Evolutionary conservation across 2,888 invertebrate species (phyloP).

Genomic region (Polylopha cassiicola): DNA sequence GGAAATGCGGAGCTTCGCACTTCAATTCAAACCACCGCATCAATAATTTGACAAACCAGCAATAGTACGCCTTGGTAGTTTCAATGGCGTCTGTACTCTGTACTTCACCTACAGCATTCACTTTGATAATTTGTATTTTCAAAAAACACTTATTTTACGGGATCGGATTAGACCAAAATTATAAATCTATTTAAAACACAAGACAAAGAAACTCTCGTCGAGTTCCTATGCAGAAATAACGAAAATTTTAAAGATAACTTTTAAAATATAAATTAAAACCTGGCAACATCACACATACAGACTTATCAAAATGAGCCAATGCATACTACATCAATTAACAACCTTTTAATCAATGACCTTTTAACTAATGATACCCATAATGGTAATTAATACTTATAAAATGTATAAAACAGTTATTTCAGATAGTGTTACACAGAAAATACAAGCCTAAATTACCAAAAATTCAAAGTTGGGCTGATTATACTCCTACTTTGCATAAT

Average conservation of each 20-base stretch:
- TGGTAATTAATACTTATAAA: not conserved
- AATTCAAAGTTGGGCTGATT: constrained; percentile 9
- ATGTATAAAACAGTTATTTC: not conserved
- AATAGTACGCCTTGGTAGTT: constrained; percentile 43
- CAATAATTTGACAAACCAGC: constrained; percentile 73
- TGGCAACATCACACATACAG: constrained; percentile 52
- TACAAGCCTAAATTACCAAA: not conserved
- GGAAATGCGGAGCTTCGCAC: constrained; percentile 58
- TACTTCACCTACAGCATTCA: constrained; percentile 51
- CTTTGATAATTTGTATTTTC: constrained; percentile 31
- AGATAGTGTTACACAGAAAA: not conserved
- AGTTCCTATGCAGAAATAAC: too few relatives aligned
- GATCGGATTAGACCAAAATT: too few relatives aligned
- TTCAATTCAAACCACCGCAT: constrained; percentile 77
- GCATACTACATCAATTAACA: constrained; percentile 27
- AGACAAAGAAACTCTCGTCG: too few relatives aligned
- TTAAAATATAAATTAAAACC: constrained; percentile 25
- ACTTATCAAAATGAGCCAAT: constrained; percentile 34
- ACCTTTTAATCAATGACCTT: constrained; percentile 11
- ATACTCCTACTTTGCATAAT: constrained; percentile 19
- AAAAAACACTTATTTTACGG: too few relatives aligned
- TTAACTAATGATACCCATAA: not conserved
- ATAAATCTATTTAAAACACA: too few relatives aligned
- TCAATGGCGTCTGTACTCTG: constrained; percentile 63
- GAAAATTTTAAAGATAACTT: not conserved